These are phyloP conservation scores for Penaeus vannamei DNA, from an alignment of 1,140 invertebrate genomes.

Conservation along the genomic window DNA sequence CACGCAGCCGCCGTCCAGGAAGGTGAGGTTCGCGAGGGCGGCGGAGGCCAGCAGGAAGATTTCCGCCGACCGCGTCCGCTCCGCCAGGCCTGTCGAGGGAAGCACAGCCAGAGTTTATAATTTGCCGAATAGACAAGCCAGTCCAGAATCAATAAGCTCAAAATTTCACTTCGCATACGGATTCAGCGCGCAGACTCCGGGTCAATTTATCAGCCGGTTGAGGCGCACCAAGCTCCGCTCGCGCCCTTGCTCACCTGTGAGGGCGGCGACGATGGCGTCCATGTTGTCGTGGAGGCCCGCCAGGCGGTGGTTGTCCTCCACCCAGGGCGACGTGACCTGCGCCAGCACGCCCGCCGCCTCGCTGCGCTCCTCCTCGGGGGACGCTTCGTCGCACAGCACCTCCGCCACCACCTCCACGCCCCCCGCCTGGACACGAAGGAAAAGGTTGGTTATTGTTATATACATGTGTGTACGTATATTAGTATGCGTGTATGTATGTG, in stretches of 20 bases:
- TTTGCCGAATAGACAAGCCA: constrained; percentile 73
- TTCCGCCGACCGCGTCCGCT: constrained; percentile 80
- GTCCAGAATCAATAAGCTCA: neutral
- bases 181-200: too few relatives aligned
- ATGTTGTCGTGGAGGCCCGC: constrained; percentile 77
- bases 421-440: constrained; percentile 75
- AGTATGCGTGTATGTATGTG: neutral
- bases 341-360: constrained; percentile 89
- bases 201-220: too few relatives aligned
- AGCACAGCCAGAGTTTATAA: constrained; percentile 82
- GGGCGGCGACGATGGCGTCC: constrained; percentile 75
- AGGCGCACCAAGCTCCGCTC: neutral
- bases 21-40: constrained; percentile 89
- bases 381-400: constrained; percentile 83
- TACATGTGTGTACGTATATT: neutral
- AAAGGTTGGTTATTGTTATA: neutral
- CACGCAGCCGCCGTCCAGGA: constrained; percentile 81
- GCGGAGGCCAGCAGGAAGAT: constrained; percentile 85
- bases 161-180: too few relatives aligned
- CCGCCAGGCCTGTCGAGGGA: constrained; percentile 75
- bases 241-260: constrained; percentile 74
- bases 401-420: constrained; percentile 77
- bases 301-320: constrained; percentile 81
- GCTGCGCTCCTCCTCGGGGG: constrained; percentile 79
- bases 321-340: constrained; percentile 90